Conservation (phyloP, 2,888 invertebrate genomes). For the Eupithecia subfuscata region DNA sequence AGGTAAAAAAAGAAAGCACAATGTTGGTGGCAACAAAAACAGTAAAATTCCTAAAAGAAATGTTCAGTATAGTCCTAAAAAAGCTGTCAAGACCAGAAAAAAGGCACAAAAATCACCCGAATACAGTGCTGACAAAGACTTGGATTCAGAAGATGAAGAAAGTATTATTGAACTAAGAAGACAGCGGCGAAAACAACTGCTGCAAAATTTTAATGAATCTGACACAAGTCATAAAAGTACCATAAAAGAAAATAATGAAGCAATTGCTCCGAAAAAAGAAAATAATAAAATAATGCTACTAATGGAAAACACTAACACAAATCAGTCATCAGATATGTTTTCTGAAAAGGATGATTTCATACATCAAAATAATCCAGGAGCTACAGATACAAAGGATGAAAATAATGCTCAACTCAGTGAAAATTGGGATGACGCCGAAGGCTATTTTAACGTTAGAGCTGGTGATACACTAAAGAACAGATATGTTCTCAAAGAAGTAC, state of each 20-base stretch:
- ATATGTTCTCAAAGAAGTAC: constrained; percentile 97
- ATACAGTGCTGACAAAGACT: constrained; percentile 83
- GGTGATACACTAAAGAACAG: constrained; percentile 93
- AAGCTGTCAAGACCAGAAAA: constrained; percentile 35
- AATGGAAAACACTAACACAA: constrained; percentile 52
- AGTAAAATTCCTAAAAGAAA: constrained; percentile 39
- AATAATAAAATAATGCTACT: constrained; percentile 16
- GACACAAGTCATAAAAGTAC: constrained; percentile 41
- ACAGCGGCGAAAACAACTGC: constrained; percentile 92
- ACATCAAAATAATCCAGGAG: constrained; percentile 79
- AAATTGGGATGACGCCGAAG: constrained; percentile 99
- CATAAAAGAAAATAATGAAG: constrained; percentile 29
- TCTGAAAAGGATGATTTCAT: constrained; percentile 95
- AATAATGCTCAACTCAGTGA: constrained; percentile 95
- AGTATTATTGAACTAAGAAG: constrained; percentile 94
- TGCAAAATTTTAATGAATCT: constrained; percentile 80
- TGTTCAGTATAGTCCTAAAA: constrained; percentile 28
- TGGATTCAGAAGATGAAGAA: constrained; percentile 94
- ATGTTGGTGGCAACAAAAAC: constrained; percentile 44
- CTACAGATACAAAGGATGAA: constrained; percentile 64
- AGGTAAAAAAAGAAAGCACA: constrained; percentile 52
- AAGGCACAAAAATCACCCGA: constrained; percentile 65
- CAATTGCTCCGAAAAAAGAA: background rate
- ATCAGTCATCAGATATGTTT: constrained; percentile 93
- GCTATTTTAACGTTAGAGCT: constrained; percentile 97